Percentiles rank a stretch among this genome's conserved stretches.
Evolutionary conservation across 1,140 invertebrate species (phyloP).

Genomic region (Chlorops oryzae): DNA sequence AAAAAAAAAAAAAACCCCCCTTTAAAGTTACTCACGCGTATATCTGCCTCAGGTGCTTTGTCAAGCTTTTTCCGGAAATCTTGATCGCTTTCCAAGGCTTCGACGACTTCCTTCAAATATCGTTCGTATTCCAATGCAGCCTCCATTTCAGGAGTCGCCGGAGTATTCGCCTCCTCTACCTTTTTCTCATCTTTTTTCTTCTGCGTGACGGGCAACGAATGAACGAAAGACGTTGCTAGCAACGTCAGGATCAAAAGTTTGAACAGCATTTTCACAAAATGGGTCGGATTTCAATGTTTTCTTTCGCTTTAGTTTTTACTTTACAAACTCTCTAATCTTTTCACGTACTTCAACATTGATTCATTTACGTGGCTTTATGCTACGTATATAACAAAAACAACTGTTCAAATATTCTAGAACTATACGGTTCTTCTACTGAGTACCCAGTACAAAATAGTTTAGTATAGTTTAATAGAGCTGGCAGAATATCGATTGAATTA

Average conservation of each 20-base stretch:
- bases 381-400: too few species aligned
- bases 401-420: too few species aligned
- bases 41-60: slow-evolving; percentile 71
- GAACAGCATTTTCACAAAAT: not conserved
- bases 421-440: too few species aligned
- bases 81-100: slow-evolving; percentile 75
- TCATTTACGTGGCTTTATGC: too few species aligned
- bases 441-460: too few species aligned
- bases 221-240: slow-evolving; percentile 1
- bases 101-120: slow-evolving; percentile 81
- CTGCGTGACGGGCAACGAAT: slow-evolving; percentile 33
- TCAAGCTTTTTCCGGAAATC: slow-evolving; percentile 76
- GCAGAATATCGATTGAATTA: too few species aligned
- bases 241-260: not conserved
- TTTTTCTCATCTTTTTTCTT: slow-evolving; percentile 32
- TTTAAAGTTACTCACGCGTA: slow-evolving; percentile 58
- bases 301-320: too few species aligned
- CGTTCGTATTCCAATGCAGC: slow-evolving; percentile 67
- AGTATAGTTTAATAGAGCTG: too few species aligned
- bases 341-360: too few species aligned
- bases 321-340: too few species aligned
- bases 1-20: not conserved
- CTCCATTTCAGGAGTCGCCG: slow-evolving; percentile 32
- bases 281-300: too few species aligned
- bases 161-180: slow-evolving; percentile 23